These are phyloP conservation scores for Saccostrea glomerata DNA, from an alignment of 1,140 invertebrate species.

Conservation along the genomic window DNA sequence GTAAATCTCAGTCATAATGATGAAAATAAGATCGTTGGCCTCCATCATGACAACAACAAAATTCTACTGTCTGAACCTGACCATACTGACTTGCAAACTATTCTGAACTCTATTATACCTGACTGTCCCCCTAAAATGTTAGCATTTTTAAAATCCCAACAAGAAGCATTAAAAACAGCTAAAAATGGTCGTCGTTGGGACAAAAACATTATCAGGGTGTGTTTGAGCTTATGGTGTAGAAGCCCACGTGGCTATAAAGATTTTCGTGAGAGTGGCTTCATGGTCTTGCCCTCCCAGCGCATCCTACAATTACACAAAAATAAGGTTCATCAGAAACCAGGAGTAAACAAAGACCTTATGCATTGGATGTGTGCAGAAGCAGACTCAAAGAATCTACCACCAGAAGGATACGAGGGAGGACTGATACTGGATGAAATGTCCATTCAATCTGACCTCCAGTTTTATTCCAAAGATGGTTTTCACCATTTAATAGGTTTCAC, in stretches of 20 bases:
- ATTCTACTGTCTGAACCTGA: not conserved
- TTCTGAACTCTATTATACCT: not conserved
- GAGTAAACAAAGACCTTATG: conserved; percentile 46
- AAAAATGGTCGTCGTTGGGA: not conserved
- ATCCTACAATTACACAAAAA: conserved; percentile 53
- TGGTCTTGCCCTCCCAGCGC: conserved; percentile 48
- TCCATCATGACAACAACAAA: not conserved
- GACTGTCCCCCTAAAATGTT: not conserved
- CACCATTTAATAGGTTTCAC: conserved; percentile 44
- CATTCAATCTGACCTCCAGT: conserved; percentile 50
- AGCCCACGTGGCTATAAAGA: not conserved
- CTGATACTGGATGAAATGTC: conserved; percentile 60
- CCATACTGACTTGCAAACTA: not conserved
- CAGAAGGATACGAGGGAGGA: conserved; percentile 47
- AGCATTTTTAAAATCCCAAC: not conserved
- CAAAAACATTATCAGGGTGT: not conserved
- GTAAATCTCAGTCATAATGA: not conserved
- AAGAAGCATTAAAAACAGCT: not conserved
- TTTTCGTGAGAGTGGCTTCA: not conserved
- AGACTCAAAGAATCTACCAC: conserved; percentile 24
- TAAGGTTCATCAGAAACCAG: conserved; percentile 44
- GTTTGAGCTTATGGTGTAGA: not conserved
- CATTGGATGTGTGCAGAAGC: conserved; percentile 56
- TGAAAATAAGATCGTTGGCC: not conserved
- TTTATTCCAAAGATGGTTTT: conserved; percentile 8